These are phyloP conservation scores for Pseudomugil gertrudae DNA, from an alignment of 2,797 vertebrate species.

Conservation along the genomic window DNA sequence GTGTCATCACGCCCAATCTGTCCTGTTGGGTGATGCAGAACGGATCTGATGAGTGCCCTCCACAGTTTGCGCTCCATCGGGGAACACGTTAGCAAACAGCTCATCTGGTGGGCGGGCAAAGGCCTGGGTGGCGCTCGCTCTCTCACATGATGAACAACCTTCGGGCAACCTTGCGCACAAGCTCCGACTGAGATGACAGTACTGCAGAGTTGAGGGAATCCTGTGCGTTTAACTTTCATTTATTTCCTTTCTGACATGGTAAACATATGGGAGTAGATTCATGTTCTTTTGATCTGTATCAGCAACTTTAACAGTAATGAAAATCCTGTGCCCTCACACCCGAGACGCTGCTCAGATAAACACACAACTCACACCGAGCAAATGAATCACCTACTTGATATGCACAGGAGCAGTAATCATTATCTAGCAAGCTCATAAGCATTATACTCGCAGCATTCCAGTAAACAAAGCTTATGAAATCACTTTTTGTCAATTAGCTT, in stretches of 20 bases:
- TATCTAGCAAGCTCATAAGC: slow-evolving; percentile 61
- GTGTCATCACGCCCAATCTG: slow-evolving; percentile 65
- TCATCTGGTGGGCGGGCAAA: slow-evolving; percentile 53
- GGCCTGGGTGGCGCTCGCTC: slow-evolving; percentile 40
- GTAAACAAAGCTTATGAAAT: slow-evolving; percentile 70
- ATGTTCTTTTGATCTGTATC: slow-evolving; percentile 57
- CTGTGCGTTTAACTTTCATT: slow-evolving; percentile 17
- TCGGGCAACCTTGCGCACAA: slow-evolving; percentile 45
- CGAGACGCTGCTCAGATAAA: slow-evolving; percentile 51
- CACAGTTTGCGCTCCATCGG: slow-evolving; percentile 37
- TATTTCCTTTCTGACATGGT: slow-evolving; percentile 11
- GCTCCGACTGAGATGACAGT: slow-evolving; percentile 18
- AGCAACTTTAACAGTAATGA: slow-evolving; percentile 57
- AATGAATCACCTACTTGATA: slow-evolving; percentile 64
- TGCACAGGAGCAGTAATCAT: slow-evolving; percentile 63
- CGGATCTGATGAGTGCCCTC: slow-evolving; percentile 63
- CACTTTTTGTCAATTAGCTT: slow-evolving; percentile 68
- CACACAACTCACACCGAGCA: slow-evolving; percentile 54
- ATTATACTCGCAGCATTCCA: slow-evolving; percentile 54
- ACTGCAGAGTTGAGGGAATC: slow-evolving; percentile 2
- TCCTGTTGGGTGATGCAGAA: slow-evolving; percentile 62
- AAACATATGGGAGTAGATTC: slow-evolving; percentile 29
- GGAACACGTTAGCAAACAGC: slow-evolving; percentile 29
- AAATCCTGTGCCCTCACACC: slow-evolving; percentile 28
- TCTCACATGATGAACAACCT: slow-evolving; percentile 42